Evolutionary conservation across 2,113 vertebrate species (phyloP).

Genomic region (Oenanthe oenanthe): DNA sequence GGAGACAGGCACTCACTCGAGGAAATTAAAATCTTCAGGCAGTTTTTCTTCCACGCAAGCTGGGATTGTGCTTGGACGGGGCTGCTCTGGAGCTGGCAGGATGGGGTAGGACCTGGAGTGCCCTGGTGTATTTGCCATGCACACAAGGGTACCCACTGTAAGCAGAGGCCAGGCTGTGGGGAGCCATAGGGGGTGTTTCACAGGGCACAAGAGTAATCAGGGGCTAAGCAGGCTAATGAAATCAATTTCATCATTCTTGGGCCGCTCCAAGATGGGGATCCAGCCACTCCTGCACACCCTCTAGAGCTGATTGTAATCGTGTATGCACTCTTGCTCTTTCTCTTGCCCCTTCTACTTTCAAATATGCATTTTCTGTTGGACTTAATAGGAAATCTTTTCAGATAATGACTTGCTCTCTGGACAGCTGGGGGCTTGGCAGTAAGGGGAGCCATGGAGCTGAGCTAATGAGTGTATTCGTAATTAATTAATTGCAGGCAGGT

Average conservation of each 20-base stretch:
- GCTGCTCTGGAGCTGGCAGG: background rate
- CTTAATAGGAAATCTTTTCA: slow-evolving; percentile 39
- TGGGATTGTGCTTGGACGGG: background rate
- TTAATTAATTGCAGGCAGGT: slow-evolving; percentile 68
- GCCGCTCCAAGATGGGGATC: background rate
- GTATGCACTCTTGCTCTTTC: background rate
- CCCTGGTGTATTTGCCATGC: background rate
- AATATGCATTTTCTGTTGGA: background rate
- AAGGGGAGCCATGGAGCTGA: slow-evolving; percentile 29
- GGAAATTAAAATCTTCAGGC: background rate
- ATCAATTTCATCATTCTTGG: background rate
- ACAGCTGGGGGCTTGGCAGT: slow-evolving; percentile 42
- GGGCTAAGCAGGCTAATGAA: background rate
- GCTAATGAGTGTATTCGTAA: slow-evolving; percentile 54
- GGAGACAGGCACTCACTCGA: background rate
- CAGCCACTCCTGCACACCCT: background rate
- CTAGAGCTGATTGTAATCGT: background rate
- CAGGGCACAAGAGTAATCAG: slow-evolving; percentile 5
- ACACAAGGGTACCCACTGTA: fast-evolving
- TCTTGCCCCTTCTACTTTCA: background rate
- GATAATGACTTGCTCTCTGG: slow-evolving; percentile 43
- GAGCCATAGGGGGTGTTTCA: background rate
- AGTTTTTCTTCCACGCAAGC: fast-evolving
- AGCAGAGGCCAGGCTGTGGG: background rate
- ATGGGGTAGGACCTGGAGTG: too few species aligned